A percentile compares a stretch with the other conserved stretches of the same genome.
phyloP scores from a whole-genome alignment of 2,113 vertebrate genomes.

The Neofelis nebulosa region DNA sequence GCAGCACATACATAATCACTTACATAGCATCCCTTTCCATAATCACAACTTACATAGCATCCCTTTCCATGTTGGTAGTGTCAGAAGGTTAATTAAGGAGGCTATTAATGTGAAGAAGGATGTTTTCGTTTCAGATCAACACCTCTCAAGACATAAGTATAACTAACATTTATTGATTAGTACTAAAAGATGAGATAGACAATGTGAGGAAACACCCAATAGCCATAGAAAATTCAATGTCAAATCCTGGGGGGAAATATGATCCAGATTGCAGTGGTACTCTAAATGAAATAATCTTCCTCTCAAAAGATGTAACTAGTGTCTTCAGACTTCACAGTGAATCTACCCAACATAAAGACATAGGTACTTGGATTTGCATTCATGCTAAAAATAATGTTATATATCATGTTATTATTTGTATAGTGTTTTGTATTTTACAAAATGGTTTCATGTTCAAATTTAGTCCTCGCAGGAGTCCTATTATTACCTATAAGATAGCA shows the following conservation, averaged over 20 bases:
- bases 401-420: not conserved
- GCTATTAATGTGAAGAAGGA: conserved; percentile 12
- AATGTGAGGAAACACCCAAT: not conserved
- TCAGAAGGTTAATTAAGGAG: conserved; percentile 27
- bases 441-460: not conserved
- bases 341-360: not conserved
- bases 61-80: not conserved
- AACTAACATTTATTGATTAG: not conserved
- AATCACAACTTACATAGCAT: not conserved
- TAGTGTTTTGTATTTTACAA: not conserved
- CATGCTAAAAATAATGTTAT: not conserved
- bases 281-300: not conserved
- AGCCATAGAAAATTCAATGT: not conserved
- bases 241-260: not conserved
- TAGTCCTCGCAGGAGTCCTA: not conserved
- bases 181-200: not conserved
- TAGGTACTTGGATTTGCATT: not conserved
- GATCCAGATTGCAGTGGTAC: not conserved
- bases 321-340: not conserved
- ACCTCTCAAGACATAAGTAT: not conserved
- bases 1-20: not conserved
- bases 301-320: not conserved
- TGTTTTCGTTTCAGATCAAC: conserved; percentile 19
- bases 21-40: not conserved
- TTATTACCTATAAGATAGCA: not conserved